Evolutionary conservation across 92 coral and sea anemone genomes (phyloP), one percentile per base, ranked within the genome.

Genomic region (Zoanthus solanderi): DNA sequence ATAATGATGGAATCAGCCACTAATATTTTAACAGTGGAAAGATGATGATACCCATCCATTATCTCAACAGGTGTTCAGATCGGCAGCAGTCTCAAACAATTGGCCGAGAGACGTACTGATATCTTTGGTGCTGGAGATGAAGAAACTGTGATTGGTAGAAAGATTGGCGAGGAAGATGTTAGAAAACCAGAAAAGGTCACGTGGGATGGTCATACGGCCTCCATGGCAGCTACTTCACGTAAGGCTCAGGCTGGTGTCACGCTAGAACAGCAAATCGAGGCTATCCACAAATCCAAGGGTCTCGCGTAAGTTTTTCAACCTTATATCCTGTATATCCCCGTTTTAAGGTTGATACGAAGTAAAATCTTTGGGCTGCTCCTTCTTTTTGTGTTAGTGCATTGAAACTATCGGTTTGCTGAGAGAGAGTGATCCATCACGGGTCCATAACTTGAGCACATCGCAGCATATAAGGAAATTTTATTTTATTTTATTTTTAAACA

Each of bases 61-160:
- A 29, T 11, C 75, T 34, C 72, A 12, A 37, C 74, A 97, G 99
- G 98, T 71, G 79, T 94, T 88, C 94, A 96, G 10, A 97, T 97
- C 80, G 99, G 98, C 12, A 97, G 97, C 88, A 97, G 96, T 89
- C 94, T 97, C 87, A 97, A 95, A 81, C 98, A 92, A 78, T 89
- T 97, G 68, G 99, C 99, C 9, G 96, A 95, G 92, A 92, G 99
- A 28, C 99, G 99, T 89, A 97, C 99, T 12, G 99, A 97, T 89
- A 97, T 97, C 94, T 97, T 97, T 87, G 99, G 99, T 54, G 98
- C 98, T 84, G 98, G 99, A 78, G 99, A 95, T 84, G 99, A 95
- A 56, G 99, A 97, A 78, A 97, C 99, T n/a, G 89, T 96, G 60
- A 97, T 97, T 66, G 99, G 99, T 81, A 89, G 95, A 52, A 97